Percentiles rank a stretch among this genome's conserved stretches.
Conservation (phyloP, 2,113 vertebrate species). For the Rhabdomys dilectus region DNA sequence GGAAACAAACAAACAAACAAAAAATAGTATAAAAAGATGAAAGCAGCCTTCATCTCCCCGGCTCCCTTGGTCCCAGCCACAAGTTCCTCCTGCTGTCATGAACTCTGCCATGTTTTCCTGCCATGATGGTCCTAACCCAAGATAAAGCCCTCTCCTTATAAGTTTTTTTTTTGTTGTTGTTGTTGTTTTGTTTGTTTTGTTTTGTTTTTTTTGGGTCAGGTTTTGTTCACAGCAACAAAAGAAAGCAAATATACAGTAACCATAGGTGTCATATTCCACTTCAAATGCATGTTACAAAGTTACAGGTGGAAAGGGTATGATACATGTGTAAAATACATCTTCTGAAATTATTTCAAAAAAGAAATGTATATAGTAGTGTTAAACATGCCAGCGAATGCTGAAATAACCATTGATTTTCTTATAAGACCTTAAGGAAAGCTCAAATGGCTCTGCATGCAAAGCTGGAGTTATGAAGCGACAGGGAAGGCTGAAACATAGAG, state of each 20-base stretch:
- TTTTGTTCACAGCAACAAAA: background rate
- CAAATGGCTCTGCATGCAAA: background rate
- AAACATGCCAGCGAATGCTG: background rate
- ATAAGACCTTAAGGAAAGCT: background rate
- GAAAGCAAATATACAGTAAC: background rate
- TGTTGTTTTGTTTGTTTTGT: no score
- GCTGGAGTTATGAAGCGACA: background rate
- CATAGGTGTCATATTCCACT: background rate
- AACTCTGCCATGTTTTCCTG: background rate
- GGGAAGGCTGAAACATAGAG: background rate
- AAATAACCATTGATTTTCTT: background rate
- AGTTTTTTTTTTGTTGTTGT: background rate
- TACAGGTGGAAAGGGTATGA: background rate
- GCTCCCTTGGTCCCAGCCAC: background rate
- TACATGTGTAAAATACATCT: background rate
- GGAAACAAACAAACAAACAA: background rate
- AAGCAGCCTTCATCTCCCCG: background rate
- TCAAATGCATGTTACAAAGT: background rate
- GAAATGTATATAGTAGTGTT: background rate
- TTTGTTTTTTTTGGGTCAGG: background rate
- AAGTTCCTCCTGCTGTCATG: no score
- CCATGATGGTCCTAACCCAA: background rate
- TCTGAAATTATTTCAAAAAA: slow-evolving; percentile 41
- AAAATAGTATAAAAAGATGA: background rate
- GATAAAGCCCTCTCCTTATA: background rate